Conservation (phyloP, 1,140 invertebrate genomes). For the Telenomus remus region DNA sequence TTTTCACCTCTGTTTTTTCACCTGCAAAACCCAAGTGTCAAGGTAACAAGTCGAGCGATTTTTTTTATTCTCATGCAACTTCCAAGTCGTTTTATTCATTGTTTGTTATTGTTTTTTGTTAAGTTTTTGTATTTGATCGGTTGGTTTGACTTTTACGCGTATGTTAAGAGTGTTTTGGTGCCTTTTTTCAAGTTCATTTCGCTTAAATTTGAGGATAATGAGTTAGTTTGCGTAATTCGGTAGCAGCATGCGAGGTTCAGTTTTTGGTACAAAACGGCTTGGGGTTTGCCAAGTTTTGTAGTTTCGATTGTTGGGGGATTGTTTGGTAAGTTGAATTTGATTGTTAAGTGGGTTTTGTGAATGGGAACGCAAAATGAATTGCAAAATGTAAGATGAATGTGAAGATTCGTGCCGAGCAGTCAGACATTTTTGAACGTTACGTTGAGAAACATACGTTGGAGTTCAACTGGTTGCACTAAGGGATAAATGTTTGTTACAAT, state of each 20-base stretch:
- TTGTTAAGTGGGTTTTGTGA: too few species aligned
- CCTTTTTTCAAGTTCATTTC: background rate
- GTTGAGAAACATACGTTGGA: background rate
- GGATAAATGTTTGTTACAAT: too few species aligned
- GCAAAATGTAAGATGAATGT: background rate
- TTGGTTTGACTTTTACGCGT: background rate
- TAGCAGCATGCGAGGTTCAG: conserved; percentile 4
- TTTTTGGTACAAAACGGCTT: background rate
- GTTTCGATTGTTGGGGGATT: background rate
- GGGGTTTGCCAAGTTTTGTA: background rate
- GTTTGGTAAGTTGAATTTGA: too few species aligned
- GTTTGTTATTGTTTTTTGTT: background rate
- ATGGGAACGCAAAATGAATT: background rate
- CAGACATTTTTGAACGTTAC: background rate
- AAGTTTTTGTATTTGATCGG: background rate
- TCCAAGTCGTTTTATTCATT: background rate
- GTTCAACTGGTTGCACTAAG: background rate
- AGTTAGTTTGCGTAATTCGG: conserved; percentile 22
- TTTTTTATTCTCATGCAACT: background rate
- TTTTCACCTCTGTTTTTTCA: background rate
- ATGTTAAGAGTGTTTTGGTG: background rate
- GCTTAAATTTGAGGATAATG: background rate
- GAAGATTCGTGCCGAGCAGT: background rate
- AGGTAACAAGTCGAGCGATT: background rate
- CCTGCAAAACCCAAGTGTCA: background rate